Percentiles rank a stretch among this genome's conserved stretches.
Conservation (phyloP, 1,140 invertebrate species). For the Drosophila ironensis region DNA sequence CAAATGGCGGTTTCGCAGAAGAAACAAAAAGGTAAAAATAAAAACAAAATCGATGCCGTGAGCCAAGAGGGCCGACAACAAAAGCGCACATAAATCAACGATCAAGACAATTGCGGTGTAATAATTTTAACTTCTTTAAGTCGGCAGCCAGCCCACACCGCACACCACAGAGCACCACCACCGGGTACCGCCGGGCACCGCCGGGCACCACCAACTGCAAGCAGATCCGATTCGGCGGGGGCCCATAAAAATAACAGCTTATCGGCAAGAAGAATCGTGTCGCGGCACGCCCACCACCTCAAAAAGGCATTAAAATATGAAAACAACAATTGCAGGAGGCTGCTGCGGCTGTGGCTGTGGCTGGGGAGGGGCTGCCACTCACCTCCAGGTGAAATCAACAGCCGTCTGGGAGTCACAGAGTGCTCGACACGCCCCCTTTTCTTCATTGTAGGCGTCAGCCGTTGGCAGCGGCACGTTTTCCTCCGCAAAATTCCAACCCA, state of each 20-base stretch:
- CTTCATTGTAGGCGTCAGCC: conserved; percentile 53
- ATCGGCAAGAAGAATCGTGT: conserved; percentile 72
- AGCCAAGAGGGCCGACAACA: conserved; percentile 51
- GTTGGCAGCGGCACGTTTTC: conserved; percentile 70
- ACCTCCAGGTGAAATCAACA: conserved; percentile 71
- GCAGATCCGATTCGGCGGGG: conserved; percentile 60
- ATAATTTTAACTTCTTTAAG: conserved; percentile 80
- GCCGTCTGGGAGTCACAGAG: conserved; percentile 45
- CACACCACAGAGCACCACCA: conserved; percentile 15
- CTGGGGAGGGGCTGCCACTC: neutral
- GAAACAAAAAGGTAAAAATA: neutral
- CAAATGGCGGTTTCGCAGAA: conserved; percentile 17
- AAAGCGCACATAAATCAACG: conserved; percentile 77
- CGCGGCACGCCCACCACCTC: conserved; percentile 72
- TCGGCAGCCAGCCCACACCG: conserved; percentile 67
- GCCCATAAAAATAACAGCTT: conserved; percentile 77
- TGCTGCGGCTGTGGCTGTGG: neutral
- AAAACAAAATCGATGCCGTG: neutral
- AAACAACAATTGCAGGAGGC: conserved; percentile 64
- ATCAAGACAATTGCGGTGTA: conserved; percentile 78
- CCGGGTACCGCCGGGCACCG: neutral
- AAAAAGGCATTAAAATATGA: conserved; percentile 79
- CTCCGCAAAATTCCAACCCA: conserved; percentile 60
- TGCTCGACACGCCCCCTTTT: conserved; percentile 42
- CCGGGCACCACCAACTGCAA: neutral